Evolutionary conservation across 2,888 invertebrate genomes (phyloP), one percentile per base, ranked within the genome.

Genomic region (Crossocerus cetratus): DNA sequence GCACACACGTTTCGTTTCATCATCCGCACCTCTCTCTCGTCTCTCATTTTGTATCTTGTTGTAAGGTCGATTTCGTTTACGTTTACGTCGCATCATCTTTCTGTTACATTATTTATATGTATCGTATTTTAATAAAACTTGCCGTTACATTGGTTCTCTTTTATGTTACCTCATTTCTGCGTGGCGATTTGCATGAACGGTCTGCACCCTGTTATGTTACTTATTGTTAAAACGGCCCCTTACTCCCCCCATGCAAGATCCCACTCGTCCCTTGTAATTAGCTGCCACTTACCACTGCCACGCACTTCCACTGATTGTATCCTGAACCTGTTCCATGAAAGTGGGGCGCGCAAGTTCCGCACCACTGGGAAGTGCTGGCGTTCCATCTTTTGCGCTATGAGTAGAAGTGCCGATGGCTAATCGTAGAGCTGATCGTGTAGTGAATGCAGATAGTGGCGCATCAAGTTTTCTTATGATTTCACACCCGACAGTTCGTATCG

Each of bases 91-190:
- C 76, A 75, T 74, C 49, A 75, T 74, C 32, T 82, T 83, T 81
- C 78, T 77, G 80, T 83, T 84, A 81, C 77, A 74, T 80, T 82
- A 72, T 77, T 82, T 75, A 80, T 80, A 76, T 83, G 72, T 76
- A 77, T 55, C 21, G 59, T 75, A 74, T 74, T 72, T 71, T 78
- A 83, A 84, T 83, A 84, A 84, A 83, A 68, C 70, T 72, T 83
- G 82, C 74, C 70, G 71, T 78, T 74, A 69, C 60, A 56, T 83
- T 76, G 75, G 65, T 83, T 81, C 83, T 70, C 56, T 76, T 78
- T 78, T 79, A 72, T 56, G 79, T 73, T 73, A 63, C 76, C 74
- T 83, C 76, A 49, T 77, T 75, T 66, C 58, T 13, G 23, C 63
- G 18, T 70, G 49, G 22, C 16, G 16, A 60, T 54, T 42, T 21